phyloP scores from a whole-genome alignment of 2,113 vertebrate genomes.

The Etheostoma spectabile region DNA sequence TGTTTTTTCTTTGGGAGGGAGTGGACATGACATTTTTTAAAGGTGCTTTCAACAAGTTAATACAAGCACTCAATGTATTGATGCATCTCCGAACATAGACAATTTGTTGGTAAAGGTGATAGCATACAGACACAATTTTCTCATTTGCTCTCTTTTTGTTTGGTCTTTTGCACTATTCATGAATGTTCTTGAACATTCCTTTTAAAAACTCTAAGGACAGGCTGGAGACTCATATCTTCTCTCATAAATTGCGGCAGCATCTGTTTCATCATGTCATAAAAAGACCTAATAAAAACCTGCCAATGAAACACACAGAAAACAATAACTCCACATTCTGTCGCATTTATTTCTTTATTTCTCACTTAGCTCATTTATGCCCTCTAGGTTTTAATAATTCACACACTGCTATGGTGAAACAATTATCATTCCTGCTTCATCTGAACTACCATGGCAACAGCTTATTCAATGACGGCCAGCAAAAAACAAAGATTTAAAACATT shows the following conservation, averaged over 20 bases:
- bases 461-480: conserved; percentile 31
- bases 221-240: conserved; percentile 21
- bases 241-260: conserved; percentile 17
- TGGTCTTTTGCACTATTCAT: conserved; percentile 64
- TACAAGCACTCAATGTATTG: not conserved
- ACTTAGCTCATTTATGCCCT: conserved; percentile 55
- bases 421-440: conserved; percentile 73
- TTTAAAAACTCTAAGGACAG: conserved; percentile 50
- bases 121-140: not conserved
- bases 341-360: conserved; percentile 43
- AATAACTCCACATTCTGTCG: conserved; percentile 53
- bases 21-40: not conserved
- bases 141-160: conserved; percentile 39
- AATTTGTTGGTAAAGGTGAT: conserved; percentile 26
- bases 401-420: conserved; percentile 60
- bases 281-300: conserved; percentile 32
- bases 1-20: conserved; percentile 10
- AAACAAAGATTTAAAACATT: conserved; percentile 12
- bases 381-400: conserved; percentile 76
- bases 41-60: not conserved
- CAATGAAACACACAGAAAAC: conserved; percentile 30
- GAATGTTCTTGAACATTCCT: conserved; percentile 51
- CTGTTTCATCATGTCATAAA: conserved; percentile 35
- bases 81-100: not conserved
- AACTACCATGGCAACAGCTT: conserved; percentile 79